Evolutionary conservation across 2,113 vertebrate species (phyloP).

Genomic region (Eulemur macaco): DNA sequence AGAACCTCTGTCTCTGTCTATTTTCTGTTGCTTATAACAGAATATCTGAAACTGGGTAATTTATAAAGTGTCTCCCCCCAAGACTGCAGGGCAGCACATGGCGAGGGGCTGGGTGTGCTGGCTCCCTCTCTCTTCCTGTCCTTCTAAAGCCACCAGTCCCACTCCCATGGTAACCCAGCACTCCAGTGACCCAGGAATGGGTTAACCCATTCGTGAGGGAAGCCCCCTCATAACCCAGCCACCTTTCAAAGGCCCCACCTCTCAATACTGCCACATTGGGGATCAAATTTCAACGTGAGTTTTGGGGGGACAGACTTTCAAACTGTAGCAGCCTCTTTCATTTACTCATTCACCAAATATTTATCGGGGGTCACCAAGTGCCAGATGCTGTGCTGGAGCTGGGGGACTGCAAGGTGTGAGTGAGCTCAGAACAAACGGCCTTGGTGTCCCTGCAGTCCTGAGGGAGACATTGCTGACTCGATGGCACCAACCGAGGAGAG

Average conservation of each 20-base stretch:
- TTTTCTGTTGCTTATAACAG: neutral
- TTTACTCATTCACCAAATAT: neutral
- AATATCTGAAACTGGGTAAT: neutral
- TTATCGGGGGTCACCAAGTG: neutral
- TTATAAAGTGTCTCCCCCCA: neutral
- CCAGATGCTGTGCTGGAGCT: neutral
- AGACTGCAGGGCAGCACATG: neutral
- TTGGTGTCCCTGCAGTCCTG: neutral
- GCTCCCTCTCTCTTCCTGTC: neutral
- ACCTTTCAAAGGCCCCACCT: neutral
- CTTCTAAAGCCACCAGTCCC: neutral
- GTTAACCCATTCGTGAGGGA: neutral
- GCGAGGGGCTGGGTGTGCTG: accelerated
- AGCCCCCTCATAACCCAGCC: too few species aligned
- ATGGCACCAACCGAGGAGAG: neutral
- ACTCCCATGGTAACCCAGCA: too few species aligned
- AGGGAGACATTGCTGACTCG: neutral
- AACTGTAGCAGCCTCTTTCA: too few species aligned
- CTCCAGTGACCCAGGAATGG: too few species aligned
- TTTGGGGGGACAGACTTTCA: neutral
- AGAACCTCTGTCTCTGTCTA: neutral
- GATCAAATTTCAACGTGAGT: neutral
- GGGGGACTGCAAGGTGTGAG: neutral
- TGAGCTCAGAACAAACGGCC: neutral
- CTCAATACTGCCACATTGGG: neutral